Evolutionary conservation across 2,888 invertebrate genomes (phyloP), one percentile per base, ranked within the genome.

Genomic region (Synergus itoensis): DNA sequence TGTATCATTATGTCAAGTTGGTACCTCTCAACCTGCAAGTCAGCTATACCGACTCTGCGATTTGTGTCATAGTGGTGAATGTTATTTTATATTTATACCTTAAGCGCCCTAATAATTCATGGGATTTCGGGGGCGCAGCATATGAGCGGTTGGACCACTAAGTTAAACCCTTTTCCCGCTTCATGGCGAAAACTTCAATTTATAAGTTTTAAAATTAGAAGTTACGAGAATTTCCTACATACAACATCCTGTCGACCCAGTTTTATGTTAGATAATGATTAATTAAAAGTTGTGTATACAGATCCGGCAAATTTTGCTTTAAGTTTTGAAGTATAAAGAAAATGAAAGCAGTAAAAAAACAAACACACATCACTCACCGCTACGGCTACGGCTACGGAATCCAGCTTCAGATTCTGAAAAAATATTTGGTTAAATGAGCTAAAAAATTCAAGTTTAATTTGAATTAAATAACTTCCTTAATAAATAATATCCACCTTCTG

Each of bases 1-100:
- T 89, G 87, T 87, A 88, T 89, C 87, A 88, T 89, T 88, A 88
- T 84, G 88, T 87, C 86, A 87, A 36, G 53, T 36, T 73, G 40
- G 73, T 53, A 73, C 16, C 53, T 57, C 53, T 57, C 53, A 36
- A 36, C 53, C 53, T 18, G n/a, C 53, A 73, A 57, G 48, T 53
- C 40, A 53, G 36, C 36, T n/a, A 21, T 53, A 28, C 28, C 73
- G 53, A 73, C 53, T 36, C 40, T 73, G 73, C 53, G 73, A 73
- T 53, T 73, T 53, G 45, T 73, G 53, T 40, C 40, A 11, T 12
- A n/a, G 73, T 53, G 53, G 53, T 36, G 40, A 53, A 73, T 73
- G 73, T 57, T 73, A 73, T 73, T 73, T 73, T 73, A 73, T 73
- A 73, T 73, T 73, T 73, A 73, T 73, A 73, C 53, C 12, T 57